Base-by-base conservation (phyloP, 2,888 invertebrate species). In the Myathropa florea region DNA sequence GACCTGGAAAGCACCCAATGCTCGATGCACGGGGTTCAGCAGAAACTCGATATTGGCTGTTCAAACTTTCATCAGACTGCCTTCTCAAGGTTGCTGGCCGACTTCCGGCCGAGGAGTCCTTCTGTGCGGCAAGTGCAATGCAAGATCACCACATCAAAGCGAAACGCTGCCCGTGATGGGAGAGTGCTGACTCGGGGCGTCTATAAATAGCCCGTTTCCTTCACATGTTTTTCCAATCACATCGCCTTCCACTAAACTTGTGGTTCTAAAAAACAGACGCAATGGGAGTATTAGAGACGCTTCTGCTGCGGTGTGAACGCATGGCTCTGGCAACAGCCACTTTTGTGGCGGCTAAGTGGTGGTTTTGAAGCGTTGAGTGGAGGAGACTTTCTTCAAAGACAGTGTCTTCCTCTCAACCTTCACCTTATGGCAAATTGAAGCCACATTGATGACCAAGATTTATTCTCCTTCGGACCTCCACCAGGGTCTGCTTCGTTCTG, bases 1-100 rank as follows among this genome's bases (percentile, higher is more conserved):
- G 81, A 84, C 65, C 81, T 84, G 81, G 33, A 71, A 80, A 71
- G 75, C 39, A 39, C 65, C 36, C 36, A 65, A 0, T 46, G 33
- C 12, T 33, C 33, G 33, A n/a, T n/a, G n/a, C n/a, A n/a, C n/a
- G n/a, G n/a, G n/a, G 10, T 53, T n/a, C n/a, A 7, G 21, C 14
- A 3, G n/a, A 12, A 39, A 70, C 10, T 36, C 23, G 26, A 21
- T 59, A 26, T 71, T 18, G 18, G 21, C n/a, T 4, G n/a, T n/a
- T n/a, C 18, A 1, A n/a, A 18, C 46, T 46, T 46, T 46, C 46
- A 7, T n/a, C 39, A n/a, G 39, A n/a, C 6, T 36, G 36, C 39
- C n/a, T n/a, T 4, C 39, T n/a, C 39, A 39, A 39, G 39, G 39
- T 39, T 14, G 39, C 4, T 46, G 46, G 1, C 4, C 18, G 4